These are phyloP conservation scores for Galbula dea DNA, from an alignment of 2,113 vertebrate genomes.

Conservation along the genomic window DNA sequence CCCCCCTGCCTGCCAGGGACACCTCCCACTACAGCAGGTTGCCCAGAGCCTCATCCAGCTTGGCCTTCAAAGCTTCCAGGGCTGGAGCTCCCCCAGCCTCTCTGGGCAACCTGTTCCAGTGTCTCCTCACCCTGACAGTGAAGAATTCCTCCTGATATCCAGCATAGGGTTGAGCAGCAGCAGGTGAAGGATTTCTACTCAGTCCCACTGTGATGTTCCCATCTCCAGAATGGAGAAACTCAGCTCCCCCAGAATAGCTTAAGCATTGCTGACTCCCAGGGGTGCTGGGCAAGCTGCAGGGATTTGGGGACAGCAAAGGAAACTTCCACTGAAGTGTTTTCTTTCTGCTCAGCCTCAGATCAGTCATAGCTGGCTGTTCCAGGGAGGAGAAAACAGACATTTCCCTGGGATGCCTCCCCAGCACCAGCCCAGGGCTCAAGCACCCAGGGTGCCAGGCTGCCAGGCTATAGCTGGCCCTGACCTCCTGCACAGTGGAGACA, in stretches of 20 bases:
- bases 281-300: neutral
- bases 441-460: neutral
- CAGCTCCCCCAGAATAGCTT: neutral
- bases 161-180: neutral
- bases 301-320: neutral
- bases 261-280: neutral
- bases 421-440: rapidly evolving
- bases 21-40: too few relatives aligned
- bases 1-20: too few relatives aligned
- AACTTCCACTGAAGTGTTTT: rapidly evolving
- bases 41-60: too few relatives aligned
- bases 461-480: neutral
- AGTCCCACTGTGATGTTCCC: neutral
- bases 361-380: rapidly evolving
- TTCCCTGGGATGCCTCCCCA: neutral
- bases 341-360: neutral
- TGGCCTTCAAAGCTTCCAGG: too few relatives aligned
- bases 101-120: too few relatives aligned
- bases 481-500: neutral
- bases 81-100: too few relatives aligned
- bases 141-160: too few relatives aligned
- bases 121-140: too few relatives aligned
- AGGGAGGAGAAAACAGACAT: rapidly evolving
- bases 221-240: neutral
- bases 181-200: rapidly evolving